These are phyloP conservation scores for Dermochelys coriacea DNA, from an alignment of 2,797 vertebrate species.

Conservation along the genomic window DNA sequence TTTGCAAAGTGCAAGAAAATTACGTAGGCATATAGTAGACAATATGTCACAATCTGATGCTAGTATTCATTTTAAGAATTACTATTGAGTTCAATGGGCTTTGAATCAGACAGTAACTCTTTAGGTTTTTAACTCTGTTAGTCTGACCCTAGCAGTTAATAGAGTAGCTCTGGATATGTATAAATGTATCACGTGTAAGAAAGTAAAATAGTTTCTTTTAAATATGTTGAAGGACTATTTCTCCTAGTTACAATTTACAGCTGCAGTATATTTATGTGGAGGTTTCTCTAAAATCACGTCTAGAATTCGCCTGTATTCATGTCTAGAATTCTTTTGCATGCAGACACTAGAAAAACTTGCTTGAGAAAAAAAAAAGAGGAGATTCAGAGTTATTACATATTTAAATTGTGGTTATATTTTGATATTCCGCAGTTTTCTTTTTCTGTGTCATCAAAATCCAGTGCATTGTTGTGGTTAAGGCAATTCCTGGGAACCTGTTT, in stretches of 20 bases:
- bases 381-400: background rate
- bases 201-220: background rate
- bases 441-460: background rate
- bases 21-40: background rate
- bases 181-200: background rate
- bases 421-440: background rate
- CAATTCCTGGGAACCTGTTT: background rate
- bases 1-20: background rate
- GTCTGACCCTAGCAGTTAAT: background rate
- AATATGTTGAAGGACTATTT: background rate
- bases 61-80: background rate
- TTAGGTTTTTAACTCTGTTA: background rate
- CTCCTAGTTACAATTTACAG: background rate
- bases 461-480: background rate
- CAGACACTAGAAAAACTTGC: background rate
- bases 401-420: background rate
- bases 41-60: background rate
- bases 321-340: background rate
- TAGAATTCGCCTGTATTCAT: background rate
- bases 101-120: accelerated
- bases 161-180: background rate
- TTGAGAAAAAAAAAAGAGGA: background rate
- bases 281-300: background rate
- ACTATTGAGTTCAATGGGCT: accelerated
- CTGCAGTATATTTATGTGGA: background rate